phyloP scores from a whole-genome alignment of 1,140 invertebrate genomes.

The Fopius arisanus region DNA sequence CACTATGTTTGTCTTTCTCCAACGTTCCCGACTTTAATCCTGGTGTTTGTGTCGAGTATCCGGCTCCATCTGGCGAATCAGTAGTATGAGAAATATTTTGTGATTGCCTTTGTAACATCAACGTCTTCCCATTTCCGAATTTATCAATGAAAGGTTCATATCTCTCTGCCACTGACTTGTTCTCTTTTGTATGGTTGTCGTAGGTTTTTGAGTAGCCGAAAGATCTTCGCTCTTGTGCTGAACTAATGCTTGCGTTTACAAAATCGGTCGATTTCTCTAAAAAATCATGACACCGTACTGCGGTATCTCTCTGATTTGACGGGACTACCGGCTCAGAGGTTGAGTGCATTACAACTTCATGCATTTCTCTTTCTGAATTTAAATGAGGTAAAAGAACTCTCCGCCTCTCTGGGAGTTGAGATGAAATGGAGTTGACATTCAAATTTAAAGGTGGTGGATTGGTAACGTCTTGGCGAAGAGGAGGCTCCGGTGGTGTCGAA shows the following conservation, averaged over 20 bases:
- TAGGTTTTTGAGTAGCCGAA: conserved; percentile 47
- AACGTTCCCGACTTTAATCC: conserved; percentile 40
- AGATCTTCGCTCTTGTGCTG: conserved; percentile 9
- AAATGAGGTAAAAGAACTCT: conserved; percentile 37
- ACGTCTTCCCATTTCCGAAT: conserved; percentile 35
- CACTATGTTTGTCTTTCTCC: conserved; percentile 53
- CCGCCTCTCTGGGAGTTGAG: conserved; percentile 40
- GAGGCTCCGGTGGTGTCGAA: conserved; percentile 62
- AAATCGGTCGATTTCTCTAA: conserved; percentile 51
- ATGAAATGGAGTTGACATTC: conserved; percentile 1
- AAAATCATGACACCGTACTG: conserved; percentile 47
- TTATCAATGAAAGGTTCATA: conserved; percentile 45
- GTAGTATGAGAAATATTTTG: conserved; percentile 30
- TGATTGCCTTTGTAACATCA: conserved; percentile 31
- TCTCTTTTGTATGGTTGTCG: conserved; percentile 41
- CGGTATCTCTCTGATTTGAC: conserved; percentile 39
- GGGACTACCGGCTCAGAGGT: neutral
- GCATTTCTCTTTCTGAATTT: conserved; percentile 33
- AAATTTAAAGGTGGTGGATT: conserved; percentile 42
- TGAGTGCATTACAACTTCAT: neutral
- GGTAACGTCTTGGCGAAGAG: conserved; percentile 61
- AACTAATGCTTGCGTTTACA: conserved; percentile 41
- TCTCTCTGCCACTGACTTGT: conserved; percentile 38
- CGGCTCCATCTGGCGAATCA: conserved; percentile 45
- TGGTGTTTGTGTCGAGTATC: conserved; percentile 34